phyloP scores from a whole-genome alignment of 2,113 vertebrate genomes.

The Harpagus bidentatus region DNA sequence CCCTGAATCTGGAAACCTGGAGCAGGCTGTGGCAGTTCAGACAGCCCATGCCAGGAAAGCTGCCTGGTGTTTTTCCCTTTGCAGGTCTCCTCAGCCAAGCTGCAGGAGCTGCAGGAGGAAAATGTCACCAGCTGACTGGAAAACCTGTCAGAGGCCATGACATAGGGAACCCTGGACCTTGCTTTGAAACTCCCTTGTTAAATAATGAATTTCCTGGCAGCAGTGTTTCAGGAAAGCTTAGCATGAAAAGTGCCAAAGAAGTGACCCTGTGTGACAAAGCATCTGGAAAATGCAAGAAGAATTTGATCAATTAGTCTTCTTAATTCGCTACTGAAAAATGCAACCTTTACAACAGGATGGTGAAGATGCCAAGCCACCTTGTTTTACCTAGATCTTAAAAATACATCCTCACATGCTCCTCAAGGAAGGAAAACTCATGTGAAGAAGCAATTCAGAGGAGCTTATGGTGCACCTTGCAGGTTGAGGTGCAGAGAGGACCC shows the following conservation, averaged over 20 bases:
- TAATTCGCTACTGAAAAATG: not conserved
- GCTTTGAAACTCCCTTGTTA: not conserved
- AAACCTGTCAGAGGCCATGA: not conserved
- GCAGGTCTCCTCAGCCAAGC: not conserved
- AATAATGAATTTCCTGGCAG: not conserved
- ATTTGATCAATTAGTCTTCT: not conserved
- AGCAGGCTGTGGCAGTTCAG: not conserved
- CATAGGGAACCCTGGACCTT: not conserved
- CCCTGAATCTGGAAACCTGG: not conserved
- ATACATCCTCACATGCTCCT: not conserved
- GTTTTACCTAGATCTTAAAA: not conserved
- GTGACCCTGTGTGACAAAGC: not conserved
- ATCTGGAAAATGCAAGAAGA: constrained; percentile 13
- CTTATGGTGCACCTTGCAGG: not conserved
- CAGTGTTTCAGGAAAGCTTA: not conserved
- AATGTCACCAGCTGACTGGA: constrained; percentile 16
- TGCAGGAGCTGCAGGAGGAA: not conserved
- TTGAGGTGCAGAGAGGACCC: not conserved
- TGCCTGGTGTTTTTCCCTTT: not conserved
- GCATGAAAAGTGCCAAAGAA: not conserved
- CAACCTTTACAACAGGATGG: not conserved
- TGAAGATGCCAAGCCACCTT: not conserved
- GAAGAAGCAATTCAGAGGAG: not conserved
- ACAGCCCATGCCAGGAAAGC: not conserved
- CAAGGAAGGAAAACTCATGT: not conserved